Evolutionary conservation across 2,797 vertebrate genomes (phyloP), one percentile per base, ranked within the genome.

Genomic region (Morus bassanus): DNA sequence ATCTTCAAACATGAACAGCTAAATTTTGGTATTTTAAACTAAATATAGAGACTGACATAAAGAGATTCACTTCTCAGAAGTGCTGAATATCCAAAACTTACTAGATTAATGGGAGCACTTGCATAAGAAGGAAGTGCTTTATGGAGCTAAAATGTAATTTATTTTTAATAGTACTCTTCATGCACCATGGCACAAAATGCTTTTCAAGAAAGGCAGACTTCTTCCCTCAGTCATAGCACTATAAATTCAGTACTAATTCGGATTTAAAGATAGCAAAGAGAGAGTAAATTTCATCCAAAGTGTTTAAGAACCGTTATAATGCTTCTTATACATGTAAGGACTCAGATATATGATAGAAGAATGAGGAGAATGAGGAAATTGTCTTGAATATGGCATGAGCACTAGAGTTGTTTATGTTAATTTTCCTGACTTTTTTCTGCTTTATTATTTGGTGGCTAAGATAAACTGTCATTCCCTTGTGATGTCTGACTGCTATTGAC

Each of bases 131-230:
- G 22, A 91, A 90, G 28, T 65, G 25, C 37, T 86, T 59, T 78
- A 30, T 50, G 63, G 59, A 94, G 45, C 51, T 78, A 84, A 91
- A 84, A 80, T 59, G 50, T 51, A 84, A 90, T 89, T 88, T 80
- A 89, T 90, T 91, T 83, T 88, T 90, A 76, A 84, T 39, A 87
- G 51, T 37, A 56, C 12, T 81, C 59, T 89, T 91, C 48, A 86
- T 43, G 73, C 43, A 91, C 50, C 1, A 0, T 48, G 41, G 69
- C 54, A 79, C 64, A 95, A 88, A 94, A 95, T 48, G 22, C 41
- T 88, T 91, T 96, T 61, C 65, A 91, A 84, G 85, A 92, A 92
- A 84, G n/a, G 19, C 23, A 78, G 69, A 91, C 25, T 75, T 83
- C n/a, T 75, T 89, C 41, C 37, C 39, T 81, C 61, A 75, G 16